Conservation (phyloP, 2,113 vertebrate species). For the Paralichthys olivaceus region DNA sequence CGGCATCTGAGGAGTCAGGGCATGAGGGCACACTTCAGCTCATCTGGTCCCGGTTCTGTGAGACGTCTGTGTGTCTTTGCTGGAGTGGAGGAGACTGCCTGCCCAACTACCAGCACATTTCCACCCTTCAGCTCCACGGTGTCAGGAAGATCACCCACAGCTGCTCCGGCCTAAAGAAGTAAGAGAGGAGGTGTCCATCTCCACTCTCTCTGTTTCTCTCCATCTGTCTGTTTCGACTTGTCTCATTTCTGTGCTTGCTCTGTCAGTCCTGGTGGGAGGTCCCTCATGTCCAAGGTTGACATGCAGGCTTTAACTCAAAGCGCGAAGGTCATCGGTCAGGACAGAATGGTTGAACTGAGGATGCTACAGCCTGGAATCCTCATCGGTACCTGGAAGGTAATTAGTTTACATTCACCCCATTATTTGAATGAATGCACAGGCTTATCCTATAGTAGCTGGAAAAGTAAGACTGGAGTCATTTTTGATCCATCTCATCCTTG, state of each 20-base stretch:
- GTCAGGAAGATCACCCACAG: constrained; percentile 80
- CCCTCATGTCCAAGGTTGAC: constrained; percentile 83
- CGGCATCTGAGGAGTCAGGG: constrained; percentile 80
- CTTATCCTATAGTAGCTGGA: background rate
- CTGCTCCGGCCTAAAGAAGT: constrained; percentile 68
- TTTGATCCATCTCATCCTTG: background rate
- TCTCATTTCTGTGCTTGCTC: constrained; percentile 16
- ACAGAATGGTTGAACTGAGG: constrained; percentile 82
- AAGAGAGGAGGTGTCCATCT: constrained; percentile 27
- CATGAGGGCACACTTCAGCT: constrained; percentile 77
- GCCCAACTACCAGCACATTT: constrained; percentile 76
- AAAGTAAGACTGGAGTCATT: background rate
- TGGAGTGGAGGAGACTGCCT: constrained; percentile 83
- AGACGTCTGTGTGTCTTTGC: constrained; percentile 82
- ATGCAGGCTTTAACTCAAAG: constrained; percentile 68
- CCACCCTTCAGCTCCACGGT: constrained; percentile 84
- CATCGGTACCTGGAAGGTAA: constrained; percentile 90
- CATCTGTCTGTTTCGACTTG: constrained; percentile 1
- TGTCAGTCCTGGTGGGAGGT: constrained; percentile 81
- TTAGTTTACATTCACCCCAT: background rate
- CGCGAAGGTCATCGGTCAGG: constrained; percentile 76
- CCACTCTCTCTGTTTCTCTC: background rate
- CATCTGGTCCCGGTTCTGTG: constrained; percentile 65
- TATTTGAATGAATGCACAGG: constrained; percentile 3
- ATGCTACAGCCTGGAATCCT: constrained; percentile 82